Base-by-base conservation (phyloP, 2,797 vertebrate species). In the Apodemus agrarius region DNA sequence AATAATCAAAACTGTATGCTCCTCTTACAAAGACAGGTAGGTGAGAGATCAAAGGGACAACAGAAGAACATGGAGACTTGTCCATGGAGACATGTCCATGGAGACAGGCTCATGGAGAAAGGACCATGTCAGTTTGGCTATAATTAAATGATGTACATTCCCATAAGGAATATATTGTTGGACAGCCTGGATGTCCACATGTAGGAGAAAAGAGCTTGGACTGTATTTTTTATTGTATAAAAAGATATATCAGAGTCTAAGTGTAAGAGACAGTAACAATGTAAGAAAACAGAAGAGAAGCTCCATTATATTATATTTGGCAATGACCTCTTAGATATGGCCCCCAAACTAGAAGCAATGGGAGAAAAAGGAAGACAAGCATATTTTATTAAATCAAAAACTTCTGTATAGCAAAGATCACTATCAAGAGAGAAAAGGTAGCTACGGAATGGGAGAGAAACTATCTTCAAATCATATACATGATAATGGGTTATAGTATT, bases 331-430 rank as follows among this genome's bases (percentile, higher is more conserved):
- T 95, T 57, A 24, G 67, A 81, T 54, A 90, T 46, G 37, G 46
- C 6, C 63, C 3, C 16, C n/a, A 95, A 95, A 95, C 13, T 26
- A 91, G 2, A 89, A 52, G 37, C 17, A 74, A 93, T 7, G 86
- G 85, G 17, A 80, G 9, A 59, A 89, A 97, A 86, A 94, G 78
- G 54, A 10, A 95, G 14, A 72, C n/a, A 93, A 78, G 54, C 49
- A 4, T 14, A 29, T 26, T 94, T 78, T 9, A 76, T 69, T 40
- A 85, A 76, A 89, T 43, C 24, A 43, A 74, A 86, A 37, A 19
- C 85, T 86, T 92, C 63, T 67, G 37, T 52, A 13, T 3, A 52
- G 24, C 13, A 54, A 46, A 69, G 49, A 29, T 46, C 37, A 75
- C 24, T 72, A 61, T 81, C 22, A 75, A 67, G 10, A n/a, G 34